Evolutionary conservation across 2,797 vertebrate genomes (phyloP).

Genomic region (Sylvilagus floridanus): DNA sequence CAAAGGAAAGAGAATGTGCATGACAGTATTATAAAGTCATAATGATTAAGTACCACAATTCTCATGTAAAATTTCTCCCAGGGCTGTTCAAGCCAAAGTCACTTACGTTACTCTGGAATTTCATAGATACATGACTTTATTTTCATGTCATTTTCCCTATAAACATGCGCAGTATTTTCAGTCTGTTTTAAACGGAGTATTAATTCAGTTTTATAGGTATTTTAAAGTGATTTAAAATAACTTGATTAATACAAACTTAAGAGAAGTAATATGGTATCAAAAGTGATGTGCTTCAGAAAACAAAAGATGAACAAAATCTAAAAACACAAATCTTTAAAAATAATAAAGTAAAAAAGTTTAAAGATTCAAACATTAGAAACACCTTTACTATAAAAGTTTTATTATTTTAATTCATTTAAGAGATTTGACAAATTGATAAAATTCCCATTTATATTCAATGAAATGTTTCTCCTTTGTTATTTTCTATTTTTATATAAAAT

Average conservation of each 20-base stretch:
- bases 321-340: not conserved
- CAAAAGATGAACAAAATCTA: not conserved
- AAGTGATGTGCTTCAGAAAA: not conserved
- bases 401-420: not conserved
- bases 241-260: not conserved
- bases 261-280: not conserved
- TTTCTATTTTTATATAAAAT: too few species aligned
- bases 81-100: not conserved
- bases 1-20: not conserved
- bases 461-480: not conserved
- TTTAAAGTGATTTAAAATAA: not conserved
- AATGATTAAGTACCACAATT: not conserved
- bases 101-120: not conserved
- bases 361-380: not conserved
- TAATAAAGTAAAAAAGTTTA: not conserved
- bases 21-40: too few species aligned
- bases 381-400: not conserved
- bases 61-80: too few species aligned
- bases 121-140: not conserved
- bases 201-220: too few species aligned
- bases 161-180: not conserved
- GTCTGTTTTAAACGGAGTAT: not conserved
- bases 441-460: not conserved
- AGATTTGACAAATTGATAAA: not conserved
- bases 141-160: not conserved